Evolutionary conservation across 2,113 vertebrate genomes (phyloP).

Genomic region (Macaca fascicularis): DNA sequence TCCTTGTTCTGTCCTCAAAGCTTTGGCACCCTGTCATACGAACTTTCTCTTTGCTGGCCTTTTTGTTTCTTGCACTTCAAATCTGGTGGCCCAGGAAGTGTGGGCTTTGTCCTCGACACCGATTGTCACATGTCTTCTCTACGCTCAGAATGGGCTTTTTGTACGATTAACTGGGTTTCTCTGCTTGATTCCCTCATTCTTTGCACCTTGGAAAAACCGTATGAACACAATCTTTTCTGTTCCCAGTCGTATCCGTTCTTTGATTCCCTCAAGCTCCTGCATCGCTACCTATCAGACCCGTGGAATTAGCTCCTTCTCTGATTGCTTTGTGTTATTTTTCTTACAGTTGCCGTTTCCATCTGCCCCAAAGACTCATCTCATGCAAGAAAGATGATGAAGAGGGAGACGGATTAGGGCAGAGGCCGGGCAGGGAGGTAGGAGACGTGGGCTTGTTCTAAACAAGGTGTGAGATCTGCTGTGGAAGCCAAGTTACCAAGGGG

Average conservation of each 20-base stretch:
- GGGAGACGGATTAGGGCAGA: rapidly evolving
- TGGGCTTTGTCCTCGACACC: rapidly evolving
- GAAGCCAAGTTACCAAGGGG: constrained; percentile 63
- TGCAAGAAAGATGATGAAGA: not conserved
- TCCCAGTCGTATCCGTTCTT: too few species aligned
- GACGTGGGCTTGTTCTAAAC: constrained; percentile 15
- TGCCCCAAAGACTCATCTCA: not conserved
- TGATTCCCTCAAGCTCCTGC: too few species aligned
- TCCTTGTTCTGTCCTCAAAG: not conserved
- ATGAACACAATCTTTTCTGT: not conserved
- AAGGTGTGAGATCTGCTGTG: constrained; percentile 64
- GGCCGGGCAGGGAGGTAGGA: not conserved
- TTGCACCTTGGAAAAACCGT: not conserved
- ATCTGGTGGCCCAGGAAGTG: rapidly evolving
- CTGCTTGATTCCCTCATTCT: rapidly evolving
- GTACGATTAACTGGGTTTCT: rapidly evolving
- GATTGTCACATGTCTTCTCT: rapidly evolving
- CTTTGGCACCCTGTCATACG: rapidly evolving
- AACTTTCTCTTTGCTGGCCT: rapidly evolving
- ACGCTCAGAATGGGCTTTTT: rapidly evolving
- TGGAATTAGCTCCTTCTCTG: not conserved
- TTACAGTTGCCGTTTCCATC: not conserved
- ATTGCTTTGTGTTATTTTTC: not conserved
- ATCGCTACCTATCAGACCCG: not conserved
- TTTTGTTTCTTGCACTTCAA: rapidly evolving